phyloP scores from a whole-genome alignment of 2,113 vertebrate genomes.

The Xerus inauris region DNA sequence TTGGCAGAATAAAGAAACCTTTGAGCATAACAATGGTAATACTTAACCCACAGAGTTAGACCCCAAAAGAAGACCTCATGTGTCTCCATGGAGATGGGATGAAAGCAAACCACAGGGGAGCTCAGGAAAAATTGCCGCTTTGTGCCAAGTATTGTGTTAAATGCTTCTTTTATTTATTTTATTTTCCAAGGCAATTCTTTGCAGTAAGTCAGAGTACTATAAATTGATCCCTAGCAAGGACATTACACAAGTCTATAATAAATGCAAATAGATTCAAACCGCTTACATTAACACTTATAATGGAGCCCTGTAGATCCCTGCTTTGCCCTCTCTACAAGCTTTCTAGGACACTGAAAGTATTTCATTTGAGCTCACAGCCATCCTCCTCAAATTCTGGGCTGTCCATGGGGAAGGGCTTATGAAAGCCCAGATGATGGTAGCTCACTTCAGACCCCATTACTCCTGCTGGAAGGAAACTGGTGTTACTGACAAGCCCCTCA shows the following conservation, averaged over 20 bases:
- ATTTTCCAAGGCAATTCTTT: neutral
- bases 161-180: slow-evolving; percentile 25
- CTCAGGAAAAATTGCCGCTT: neutral
- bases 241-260: neutral
- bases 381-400: neutral
- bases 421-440: neutral
- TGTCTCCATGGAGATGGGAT: slow-evolving; percentile 49
- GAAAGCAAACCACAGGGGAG: slow-evolving; percentile 18
- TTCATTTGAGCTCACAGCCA: neutral
- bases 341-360: neutral
- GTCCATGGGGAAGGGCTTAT: neutral
- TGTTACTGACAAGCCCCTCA: neutral
- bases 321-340: neutral
- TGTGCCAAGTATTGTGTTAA: slow-evolving; percentile 27
- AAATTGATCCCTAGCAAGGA: neutral
- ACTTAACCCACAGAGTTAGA: slow-evolving; percentile 31
- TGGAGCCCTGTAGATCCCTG: rapidly evolving
- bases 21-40: neutral
- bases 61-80: slow-evolving; percentile 3
- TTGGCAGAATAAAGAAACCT: slow-evolving; percentile 53
- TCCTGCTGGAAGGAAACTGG: neutral
- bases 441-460: neutral
- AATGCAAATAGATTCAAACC: neutral
- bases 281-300: neutral
- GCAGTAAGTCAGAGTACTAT: neutral